Evolutionary conservation across 2,113 vertebrate species (phyloP).

Genomic region (Scomber scombrus): DNA sequence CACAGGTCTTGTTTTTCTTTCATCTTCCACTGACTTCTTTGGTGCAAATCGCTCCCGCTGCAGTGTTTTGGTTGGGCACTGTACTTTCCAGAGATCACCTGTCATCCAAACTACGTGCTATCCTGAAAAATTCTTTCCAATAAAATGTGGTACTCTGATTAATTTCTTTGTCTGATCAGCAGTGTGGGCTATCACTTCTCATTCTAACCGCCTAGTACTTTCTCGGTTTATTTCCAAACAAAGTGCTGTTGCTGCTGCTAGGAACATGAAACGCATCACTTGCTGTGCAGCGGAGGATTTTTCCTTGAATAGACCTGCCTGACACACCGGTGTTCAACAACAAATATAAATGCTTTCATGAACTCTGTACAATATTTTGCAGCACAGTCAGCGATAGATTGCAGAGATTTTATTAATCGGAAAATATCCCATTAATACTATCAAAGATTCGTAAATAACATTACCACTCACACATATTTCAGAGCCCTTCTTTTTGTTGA

Average conservation of each 20-base stretch:
- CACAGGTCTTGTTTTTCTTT: conserved; percentile 51
- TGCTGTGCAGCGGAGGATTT: conserved; percentile 41
- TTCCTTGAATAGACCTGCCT: conserved; percentile 39
- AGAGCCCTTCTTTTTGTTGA: not conserved
- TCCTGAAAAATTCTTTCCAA: not conserved
- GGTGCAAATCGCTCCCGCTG: conserved; percentile 17
- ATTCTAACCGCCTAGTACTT: not conserved
- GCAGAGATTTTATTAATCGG: conserved; percentile 2
- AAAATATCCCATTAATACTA: conserved; percentile 32
- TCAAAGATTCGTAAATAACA: conserved; percentile 1
- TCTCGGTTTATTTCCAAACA: conserved; percentile 43
- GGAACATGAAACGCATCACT: conserved; percentile 58
- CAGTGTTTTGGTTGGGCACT: not conserved
- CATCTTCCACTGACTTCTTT: conserved; percentile 33
- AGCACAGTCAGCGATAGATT: not conserved
- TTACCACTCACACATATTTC: not conserved
- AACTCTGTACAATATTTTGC: conserved; percentile 15
- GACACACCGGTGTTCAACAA: conserved; percentile 34
- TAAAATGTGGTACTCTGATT: conserved; percentile 14
- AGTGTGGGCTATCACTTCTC: not conserved
- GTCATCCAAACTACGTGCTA: conserved; percentile 22
- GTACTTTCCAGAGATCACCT: conserved; percentile 23
- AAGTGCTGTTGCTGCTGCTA: conserved; percentile 35
- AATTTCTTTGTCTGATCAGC: conserved; percentile 1
- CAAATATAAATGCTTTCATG: conserved; percentile 41